Conservation (phyloP, 37 sponge, comb jelly and placozoan genomes). For the Tethya wilhelma region DNA sequence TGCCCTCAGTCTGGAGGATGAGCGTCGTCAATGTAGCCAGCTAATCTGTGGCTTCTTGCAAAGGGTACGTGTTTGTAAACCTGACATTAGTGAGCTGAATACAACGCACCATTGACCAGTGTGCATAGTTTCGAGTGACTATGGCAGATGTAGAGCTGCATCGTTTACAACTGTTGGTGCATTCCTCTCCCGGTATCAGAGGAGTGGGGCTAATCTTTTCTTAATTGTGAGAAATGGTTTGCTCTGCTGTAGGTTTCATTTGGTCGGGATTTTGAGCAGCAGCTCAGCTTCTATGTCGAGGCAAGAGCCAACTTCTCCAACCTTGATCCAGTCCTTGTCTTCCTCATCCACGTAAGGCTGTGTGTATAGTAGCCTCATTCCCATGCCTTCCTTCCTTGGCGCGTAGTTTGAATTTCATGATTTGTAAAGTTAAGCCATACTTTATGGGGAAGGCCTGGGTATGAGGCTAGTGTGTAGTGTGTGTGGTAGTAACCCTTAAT, state of each 20-base stretch:
- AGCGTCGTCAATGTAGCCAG: conserved; percentile 75
- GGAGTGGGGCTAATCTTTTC: too few relatives aligned
- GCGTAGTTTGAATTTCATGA: background rate
- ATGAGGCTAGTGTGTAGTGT: too few relatives aligned
- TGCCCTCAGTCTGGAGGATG: conserved; percentile 91
- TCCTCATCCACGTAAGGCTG: conserved; percentile 89
- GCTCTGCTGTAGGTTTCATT: conserved; percentile 78
- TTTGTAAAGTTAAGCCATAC: too few relatives aligned
- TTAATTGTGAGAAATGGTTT: too few relatives aligned
- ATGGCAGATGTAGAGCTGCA: too few relatives aligned
- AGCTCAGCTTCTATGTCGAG: conserved; percentile 96
- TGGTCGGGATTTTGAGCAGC: conserved; percentile 96
- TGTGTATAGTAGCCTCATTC: too few relatives aligned
- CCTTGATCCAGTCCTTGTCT: conserved; percentile 85
- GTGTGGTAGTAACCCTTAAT: background rate
- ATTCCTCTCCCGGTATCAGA: too few relatives aligned
- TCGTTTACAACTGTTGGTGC: too few relatives aligned
- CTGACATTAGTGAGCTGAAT: too few relatives aligned
- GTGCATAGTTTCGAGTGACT: too few relatives aligned
- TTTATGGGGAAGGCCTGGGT: too few relatives aligned
- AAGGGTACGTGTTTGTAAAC: conserved; percentile 52
- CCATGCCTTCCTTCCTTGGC: background rate
- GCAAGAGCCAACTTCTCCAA: conserved; percentile 88
- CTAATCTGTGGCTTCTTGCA: conserved; percentile 71
- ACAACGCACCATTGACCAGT: background rate